Percentiles rank a stretch among this genome's conserved stretches.
Evolutionary conservation across 2,888 invertebrate species (phyloP).

Genomic region (Drosophila paracracens): DNA sequence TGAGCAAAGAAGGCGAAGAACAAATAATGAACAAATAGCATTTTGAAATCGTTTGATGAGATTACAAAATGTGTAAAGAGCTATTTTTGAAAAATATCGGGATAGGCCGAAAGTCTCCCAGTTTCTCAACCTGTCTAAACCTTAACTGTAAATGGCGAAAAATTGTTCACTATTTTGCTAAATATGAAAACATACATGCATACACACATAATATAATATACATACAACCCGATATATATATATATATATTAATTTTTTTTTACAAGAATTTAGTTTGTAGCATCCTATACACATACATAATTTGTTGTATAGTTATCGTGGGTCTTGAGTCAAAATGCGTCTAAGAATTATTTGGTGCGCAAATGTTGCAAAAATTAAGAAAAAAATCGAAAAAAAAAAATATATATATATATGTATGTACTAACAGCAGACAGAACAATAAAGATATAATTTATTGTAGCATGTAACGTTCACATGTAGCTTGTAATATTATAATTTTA

Average conservation of each 20-base stretch:
- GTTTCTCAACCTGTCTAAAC: slow-evolving; percentile 31
- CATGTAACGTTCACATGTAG: slow-evolving; percentile 61
- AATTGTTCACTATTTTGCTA: slow-evolving; percentile 16
- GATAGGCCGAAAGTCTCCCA: slow-evolving; percentile 28
- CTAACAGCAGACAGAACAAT: slow-evolving; percentile 56
- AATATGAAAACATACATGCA: slow-evolving; percentile 14
- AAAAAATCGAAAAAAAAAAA: slow-evolving; percentile 4
- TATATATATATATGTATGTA: slow-evolving; percentile 22
- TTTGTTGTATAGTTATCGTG: slow-evolving; percentile 53
- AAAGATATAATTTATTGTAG: slow-evolving; percentile 76
- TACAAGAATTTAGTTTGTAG: slow-evolving; percentile 57
- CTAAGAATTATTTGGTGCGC: slow-evolving; percentile 54
- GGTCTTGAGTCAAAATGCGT: slow-evolving; percentile 71
- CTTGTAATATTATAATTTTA: slow-evolving; percentile 39
- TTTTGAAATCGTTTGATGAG: slow-evolving; percentile 41
- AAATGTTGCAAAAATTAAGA: slow-evolving; percentile 26
- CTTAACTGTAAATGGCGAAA: slow-evolving; percentile 34
- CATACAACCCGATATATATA: slow-evolving; percentile 14
- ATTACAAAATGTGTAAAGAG: slow-evolving; percentile 22
- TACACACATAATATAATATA: slow-evolving; percentile 10
- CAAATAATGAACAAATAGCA: slow-evolving; percentile 10
- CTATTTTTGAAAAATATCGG: slow-evolving; percentile 17
- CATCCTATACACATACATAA: slow-evolving; percentile 14
- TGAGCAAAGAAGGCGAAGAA: slow-evolving; percentile 8
- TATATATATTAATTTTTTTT: slow-evolving; percentile 43